Percentiles rank a stretch among this genome's conserved stretches.
Conservation (phyloP, 2,888 invertebrate species). For the Malachius bipustulatus region DNA sequence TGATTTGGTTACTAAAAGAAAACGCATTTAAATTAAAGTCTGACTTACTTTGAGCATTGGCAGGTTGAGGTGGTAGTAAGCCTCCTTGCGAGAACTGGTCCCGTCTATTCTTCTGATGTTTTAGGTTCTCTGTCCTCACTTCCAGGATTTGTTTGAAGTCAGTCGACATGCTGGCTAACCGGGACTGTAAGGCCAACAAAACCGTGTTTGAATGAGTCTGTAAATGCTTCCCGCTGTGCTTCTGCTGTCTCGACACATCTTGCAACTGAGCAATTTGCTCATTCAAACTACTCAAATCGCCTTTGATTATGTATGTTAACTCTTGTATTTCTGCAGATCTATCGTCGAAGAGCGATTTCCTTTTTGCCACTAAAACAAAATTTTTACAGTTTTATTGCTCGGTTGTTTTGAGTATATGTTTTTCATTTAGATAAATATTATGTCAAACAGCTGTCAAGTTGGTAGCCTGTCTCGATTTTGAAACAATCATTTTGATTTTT, state of each 20-base stretch:
- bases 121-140: constrained; percentile 94
- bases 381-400: too few species aligned
- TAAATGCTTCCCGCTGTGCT: constrained; percentile 63
- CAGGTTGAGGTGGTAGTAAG: constrained; percentile 48
- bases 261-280: constrained; percentile 91
- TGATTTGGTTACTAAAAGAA: too few species aligned
- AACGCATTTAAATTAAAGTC: too few species aligned
- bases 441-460: too few species aligned
- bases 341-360: constrained; percentile 94
- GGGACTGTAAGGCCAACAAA: constrained; percentile 83
- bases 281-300: constrained; percentile 88
- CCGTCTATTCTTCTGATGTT: constrained; percentile 84
- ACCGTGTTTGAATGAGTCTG: constrained; percentile 88
- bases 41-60: constrained; percentile 41
- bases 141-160: constrained; percentile 97
- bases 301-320: constrained; percentile 92
- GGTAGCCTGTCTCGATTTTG: too few species aligned
- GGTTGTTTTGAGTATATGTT: too few species aligned
- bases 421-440: too few species aligned
- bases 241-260: constrained; percentile 65
- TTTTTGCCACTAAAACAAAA: constrained; percentile 78
- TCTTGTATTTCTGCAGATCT: constrained; percentile 94
- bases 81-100: constrained; percentile 79
- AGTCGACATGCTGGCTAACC: constrained; percentile 92
- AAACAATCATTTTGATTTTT: too few species aligned